Conservation (phyloP, 2,888 invertebrate species). For the Pheosia gnoma region DNA sequence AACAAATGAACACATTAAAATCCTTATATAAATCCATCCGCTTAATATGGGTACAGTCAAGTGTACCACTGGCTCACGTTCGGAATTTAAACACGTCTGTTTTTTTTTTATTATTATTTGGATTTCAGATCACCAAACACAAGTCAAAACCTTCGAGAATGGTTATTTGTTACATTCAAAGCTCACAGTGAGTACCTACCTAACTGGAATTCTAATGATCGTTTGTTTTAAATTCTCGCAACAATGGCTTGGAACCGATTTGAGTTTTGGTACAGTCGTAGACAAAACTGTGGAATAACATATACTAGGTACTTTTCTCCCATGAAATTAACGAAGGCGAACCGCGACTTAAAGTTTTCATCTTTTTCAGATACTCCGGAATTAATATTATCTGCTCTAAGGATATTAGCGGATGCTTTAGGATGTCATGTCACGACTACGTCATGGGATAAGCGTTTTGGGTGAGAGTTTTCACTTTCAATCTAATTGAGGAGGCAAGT, state of each 20-base stretch:
- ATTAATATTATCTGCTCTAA: constrained; percentile 87
- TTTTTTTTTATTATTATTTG: neutral
- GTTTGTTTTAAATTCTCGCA: too few species aligned
- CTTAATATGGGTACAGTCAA: too few species aligned
- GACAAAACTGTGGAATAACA: too few species aligned
- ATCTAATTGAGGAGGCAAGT: too few species aligned
- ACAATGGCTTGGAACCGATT: too few species aligned
- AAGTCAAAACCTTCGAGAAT: constrained; percentile 86
- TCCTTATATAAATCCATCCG: neutral
- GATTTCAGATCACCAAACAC: constrained; percentile 82
- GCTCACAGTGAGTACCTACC: constrained; percentile 76
- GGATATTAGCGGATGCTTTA: constrained; percentile 90
- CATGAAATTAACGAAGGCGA: too few species aligned
- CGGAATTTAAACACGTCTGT: neutral
- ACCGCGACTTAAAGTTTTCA: too few species aligned
- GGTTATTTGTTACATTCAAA: constrained; percentile 85
- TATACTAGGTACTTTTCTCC: too few species aligned
- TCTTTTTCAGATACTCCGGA: constrained; percentile 85
- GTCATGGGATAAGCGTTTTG: constrained; percentile 89
- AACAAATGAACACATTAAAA: neutral
- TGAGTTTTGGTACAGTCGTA: too few species aligned
- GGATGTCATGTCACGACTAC: constrained; percentile 91
- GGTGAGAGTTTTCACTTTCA: constrained; percentile 45
- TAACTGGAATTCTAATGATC: neutral
- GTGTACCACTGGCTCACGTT: neutral